Conservation (phyloP, 2,888 invertebrate species). For the Dromius quadrimaculatus region DNA sequence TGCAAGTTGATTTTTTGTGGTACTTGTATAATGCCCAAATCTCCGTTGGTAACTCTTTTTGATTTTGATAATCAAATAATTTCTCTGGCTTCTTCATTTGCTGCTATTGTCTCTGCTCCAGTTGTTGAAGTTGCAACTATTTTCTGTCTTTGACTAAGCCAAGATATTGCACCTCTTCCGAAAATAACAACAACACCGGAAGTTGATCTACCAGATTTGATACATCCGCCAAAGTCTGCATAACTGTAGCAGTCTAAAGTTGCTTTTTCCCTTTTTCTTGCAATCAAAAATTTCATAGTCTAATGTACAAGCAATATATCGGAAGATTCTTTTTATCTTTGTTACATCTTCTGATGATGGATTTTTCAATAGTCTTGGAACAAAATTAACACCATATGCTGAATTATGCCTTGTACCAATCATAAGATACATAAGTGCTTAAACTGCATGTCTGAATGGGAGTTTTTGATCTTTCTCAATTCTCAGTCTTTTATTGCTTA, state of each 20-base stretch:
- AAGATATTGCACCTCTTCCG: constrained; percentile 1
- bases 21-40: too few species aligned
- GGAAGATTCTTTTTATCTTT: constrained; percentile 38
- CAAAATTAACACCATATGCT: constrained; percentile 33
- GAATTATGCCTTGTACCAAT: constrained; percentile 26
- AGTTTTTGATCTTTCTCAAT: not conserved
- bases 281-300: constrained; percentile 10
- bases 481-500: too few species aligned
- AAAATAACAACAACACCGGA: constrained; percentile 8
- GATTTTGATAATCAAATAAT: too few species aligned
- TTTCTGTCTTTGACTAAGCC: not conserved
- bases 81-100: too few species aligned
- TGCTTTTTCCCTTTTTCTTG: not conserved
- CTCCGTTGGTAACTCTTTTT: too few species aligned
- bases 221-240: not conserved
- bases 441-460: not conserved
- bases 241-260: not conserved
- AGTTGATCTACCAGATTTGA: not conserved
- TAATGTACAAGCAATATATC: constrained; percentile 30
- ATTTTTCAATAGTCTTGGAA: constrained; percentile 27
- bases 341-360: not conserved
- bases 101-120: too few species aligned
- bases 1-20: too few species aligned
- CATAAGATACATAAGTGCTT: constrained; percentile 27
- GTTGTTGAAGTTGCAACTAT: constrained; percentile 7